A percentile compares a stretch with the other conserved stretches of the same genome.
phyloP scores from a whole-genome alignment of 2,113 vertebrate genomes.

The Cephalopholis sonnerati region DNA sequence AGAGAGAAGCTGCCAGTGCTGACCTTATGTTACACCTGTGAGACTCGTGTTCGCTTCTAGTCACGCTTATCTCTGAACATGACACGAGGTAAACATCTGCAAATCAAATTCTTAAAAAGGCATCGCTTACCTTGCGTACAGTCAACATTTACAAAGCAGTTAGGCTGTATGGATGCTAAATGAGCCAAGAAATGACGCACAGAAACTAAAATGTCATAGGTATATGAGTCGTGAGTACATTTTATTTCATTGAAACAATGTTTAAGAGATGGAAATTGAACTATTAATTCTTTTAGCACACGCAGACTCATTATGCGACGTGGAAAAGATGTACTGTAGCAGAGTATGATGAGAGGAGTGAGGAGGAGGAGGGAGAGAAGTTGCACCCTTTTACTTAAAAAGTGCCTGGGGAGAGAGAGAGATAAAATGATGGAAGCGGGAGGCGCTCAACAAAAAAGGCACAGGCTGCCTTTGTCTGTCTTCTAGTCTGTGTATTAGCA shows the following conservation, averaged over 20 bases:
- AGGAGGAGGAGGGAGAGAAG: constrained; percentile 43
- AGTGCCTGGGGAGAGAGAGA: constrained; percentile 30
- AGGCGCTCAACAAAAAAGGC: constrained; percentile 47
- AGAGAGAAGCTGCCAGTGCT: constrained; percentile 45
- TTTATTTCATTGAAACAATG: constrained; percentile 43
- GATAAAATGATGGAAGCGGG: constrained; percentile 56
- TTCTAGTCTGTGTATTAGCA: constrained; percentile 66
- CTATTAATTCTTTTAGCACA: constrained; percentile 55
- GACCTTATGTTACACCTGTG: constrained; percentile 51
- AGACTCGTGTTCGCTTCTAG: constrained; percentile 10
- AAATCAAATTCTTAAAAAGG: background rate
- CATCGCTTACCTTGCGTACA: background rate
- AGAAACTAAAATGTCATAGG: constrained; percentile 16
- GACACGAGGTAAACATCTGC: background rate
- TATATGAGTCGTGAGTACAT: constrained; percentile 11
- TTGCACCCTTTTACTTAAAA: constrained; percentile 55
- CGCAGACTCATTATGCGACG: constrained; percentile 50
- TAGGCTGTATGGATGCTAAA: constrained; percentile 10
- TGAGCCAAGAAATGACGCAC: constrained; percentile 22
- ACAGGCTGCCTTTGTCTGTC: constrained; percentile 62
- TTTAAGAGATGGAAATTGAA: constrained; percentile 43
- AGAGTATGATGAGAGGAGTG: constrained; percentile 28
- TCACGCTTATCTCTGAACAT: constrained; percentile 1
- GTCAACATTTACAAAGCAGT: background rate
- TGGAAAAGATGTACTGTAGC: constrained; percentile 36